A percentile compares a stretch with the other conserved stretches of the same genome.
These are phyloP conservation scores for Sinocyclocheilus rhinocerous DNA, from an alignment of 2,113 vertebrate species.

Conservation along the genomic window DNA sequence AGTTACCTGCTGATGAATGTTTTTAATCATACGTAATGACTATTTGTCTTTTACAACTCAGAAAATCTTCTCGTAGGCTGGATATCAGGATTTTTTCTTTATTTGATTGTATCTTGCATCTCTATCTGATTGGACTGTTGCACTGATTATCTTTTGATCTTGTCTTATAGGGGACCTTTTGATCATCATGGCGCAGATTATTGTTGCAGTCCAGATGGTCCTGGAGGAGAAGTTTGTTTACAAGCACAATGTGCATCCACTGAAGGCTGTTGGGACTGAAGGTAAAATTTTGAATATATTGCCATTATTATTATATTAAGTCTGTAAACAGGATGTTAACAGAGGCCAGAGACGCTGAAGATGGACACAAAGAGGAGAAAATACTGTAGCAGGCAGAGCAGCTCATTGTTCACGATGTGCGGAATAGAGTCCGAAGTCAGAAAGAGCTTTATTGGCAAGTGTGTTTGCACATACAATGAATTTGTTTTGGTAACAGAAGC, in stretches of 20 bases:
- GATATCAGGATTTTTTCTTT: neutral
- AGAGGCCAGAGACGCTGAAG: no score
- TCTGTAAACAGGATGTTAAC: no score
- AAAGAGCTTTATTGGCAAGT: no score
- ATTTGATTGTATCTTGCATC: neutral
- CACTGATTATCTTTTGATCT: constrained; percentile 4
- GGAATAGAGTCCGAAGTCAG: no score
- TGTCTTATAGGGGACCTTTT: constrained; percentile 83
- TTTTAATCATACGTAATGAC: neutral
- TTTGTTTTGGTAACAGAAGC: no score
- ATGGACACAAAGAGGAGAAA: no score
- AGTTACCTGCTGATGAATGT: no score
- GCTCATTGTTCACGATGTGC: no score
- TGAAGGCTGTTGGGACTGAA: constrained; percentile 89
- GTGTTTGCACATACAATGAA: no score
- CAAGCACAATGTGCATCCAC: constrained; percentile 89
- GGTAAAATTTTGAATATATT: constrained; percentile 68
- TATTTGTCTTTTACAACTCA: neutral
- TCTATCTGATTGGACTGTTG: neutral
- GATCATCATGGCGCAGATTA: constrained; percentile 91
- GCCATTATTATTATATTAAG: no score
- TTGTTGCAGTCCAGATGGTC: constrained; percentile 92
- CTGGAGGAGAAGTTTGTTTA: constrained; percentile 94
- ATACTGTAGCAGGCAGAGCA: no score
- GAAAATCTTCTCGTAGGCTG: neutral